Base-by-base conservation (phyloP, 2,113 vertebrate species). In the Hippocampus barbouri region DNA sequence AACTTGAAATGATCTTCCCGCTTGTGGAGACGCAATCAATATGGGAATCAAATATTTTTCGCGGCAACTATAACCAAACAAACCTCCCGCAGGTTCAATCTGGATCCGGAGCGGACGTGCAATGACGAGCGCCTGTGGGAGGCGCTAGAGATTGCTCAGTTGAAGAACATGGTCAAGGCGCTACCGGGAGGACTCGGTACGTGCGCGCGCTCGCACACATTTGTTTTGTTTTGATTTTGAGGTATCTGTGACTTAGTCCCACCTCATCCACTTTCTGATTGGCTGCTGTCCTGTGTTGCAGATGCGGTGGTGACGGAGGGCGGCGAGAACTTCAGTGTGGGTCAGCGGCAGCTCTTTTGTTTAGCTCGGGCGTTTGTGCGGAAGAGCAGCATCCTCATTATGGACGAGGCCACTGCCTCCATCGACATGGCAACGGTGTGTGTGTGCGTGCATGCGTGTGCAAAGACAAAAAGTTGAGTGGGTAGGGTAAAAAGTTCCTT, bases 371-470 rank as follows among this genome's bases (percentile, higher is more conserved):
- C 97, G 8, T 99, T 99, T 9, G 97, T 98, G 16, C 93, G 97
- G 18, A 98, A 98, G 88, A 99, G 96, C 85, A 98, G 96, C 83
- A 96, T 99, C 80, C 93, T 99, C 75, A 99, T 99, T 78, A 99
- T 99, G 97, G 97, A 99, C 1, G 97, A 99, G 71, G 97, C 97
- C n/a, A 99, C 97, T 0, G 97, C 97, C 0, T 98, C 97, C 27
- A 98, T 99, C 16, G 97, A 99, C 88, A 99, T 99, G 97, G 97
- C 97, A 51, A 99, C 97, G 23, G 97, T 98, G 82, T 87, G 95
- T 87, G n/a, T 59, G 16, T 68, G 2, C 41, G 53, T 21, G 18
- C 8, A 20, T 8, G 20, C 20, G 4, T 18, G 49, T 51, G 51
- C 8, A 8, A 18, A 51, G 6, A n/a, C 21, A 2, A 15, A 15